Evolutionary conservation across 1,140 invertebrate species (phyloP), one percentile per base, ranked within the genome.

Genomic region (Ridgeia piscesae): DNA sequence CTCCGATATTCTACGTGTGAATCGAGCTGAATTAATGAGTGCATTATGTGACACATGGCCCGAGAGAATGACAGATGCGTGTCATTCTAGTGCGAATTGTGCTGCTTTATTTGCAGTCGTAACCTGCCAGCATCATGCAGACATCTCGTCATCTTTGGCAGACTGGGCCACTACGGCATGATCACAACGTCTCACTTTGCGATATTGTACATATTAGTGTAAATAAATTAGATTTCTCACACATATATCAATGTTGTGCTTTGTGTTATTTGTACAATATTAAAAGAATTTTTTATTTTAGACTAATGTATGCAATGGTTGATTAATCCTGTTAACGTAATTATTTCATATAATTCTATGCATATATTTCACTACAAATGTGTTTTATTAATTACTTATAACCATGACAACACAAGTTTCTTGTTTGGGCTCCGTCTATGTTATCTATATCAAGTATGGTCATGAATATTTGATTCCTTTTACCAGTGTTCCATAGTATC

Each of bases 201-300:
- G 27, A 21, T 77, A 77, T 77, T 77, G 58, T 77, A 77, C 58
- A 77, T 77, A 77, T 77, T 77, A 77, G 58, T 77, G 58, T 77
- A 77, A 77, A 77, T 77, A 77, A 77, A 77, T 77, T 77, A 77
- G 58, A 77, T 77, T 77, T 77, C 58, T 77, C 58, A 77, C 11
- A 77, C 58, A 77, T 77, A 21, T 17, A 17, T 14, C 27, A 42
- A 6, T 27, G 17, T 77, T 77, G 27, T 77, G 8, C 27, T 77
- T 31, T 27, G 14, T 77, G 27, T 77, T 77, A 77, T 77, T 21
- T 77, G 17, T 77, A 21, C 58, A 9, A 21, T 77, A 31, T 77
- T 6, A 42, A 6, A 11, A 42, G 4, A 42, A n/a, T n/a, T n/a
- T n/a, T n/a, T n/a, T n/a, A n/a, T n/a, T n/a, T n/a, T n/a, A n/a